Evolutionary conservation across 2,797 vertebrate genomes (phyloP), one percentile per base, ranked within the genome.

Genomic region (Peromyscus eremicus): DNA sequence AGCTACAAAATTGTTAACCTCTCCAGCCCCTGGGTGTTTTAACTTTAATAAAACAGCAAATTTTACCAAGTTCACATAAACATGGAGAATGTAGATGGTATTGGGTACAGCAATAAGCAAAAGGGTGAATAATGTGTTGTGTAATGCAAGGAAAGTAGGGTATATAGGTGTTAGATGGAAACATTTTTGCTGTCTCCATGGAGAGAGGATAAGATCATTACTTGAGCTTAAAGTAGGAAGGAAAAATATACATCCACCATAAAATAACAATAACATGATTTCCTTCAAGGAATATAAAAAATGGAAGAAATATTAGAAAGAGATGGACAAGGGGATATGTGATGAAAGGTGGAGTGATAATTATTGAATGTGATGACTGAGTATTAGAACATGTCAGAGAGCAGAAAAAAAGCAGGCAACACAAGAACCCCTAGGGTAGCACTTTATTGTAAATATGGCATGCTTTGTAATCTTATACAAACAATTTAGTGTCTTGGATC

Each of bases 391-490:
- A 43, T 43, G 68, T 29, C 79, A 10, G 2, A 89, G 46, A 95
- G 17, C 4, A 73, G 12, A 60, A 49, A 68, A 23, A 17, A 82
- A 73, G 5, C 32, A 73, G 27, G 29, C 32, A 89, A 1, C 5
- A 75, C n/a, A 14, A 92, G 86, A 16, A 92, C n/a, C 1, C 4
- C 13, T 37, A 52, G 27, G 57, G 1, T 12, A 68, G 23, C 43
- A 19, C 16, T 86, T 62, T 89, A 76, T 49, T 96, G 84, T 23
- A 79, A 92, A 89, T 66, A 60, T 7, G 25, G n/a, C 79, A 89
- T 17, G 8, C 16, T 89, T 34, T 80, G 13, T 92, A 89, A 68
- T 10, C 10, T 85, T 79, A 68, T 81, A 49, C 23, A 95, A 95
- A 89, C 46, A 11, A 83, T 71, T 77, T 77, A 66, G 25, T 75